A percentile compares a stretch with the other conserved stretches of the same genome.
Conservation (phyloP, 2,797 vertebrate genomes). For the Scolopax rusticola region DNA sequence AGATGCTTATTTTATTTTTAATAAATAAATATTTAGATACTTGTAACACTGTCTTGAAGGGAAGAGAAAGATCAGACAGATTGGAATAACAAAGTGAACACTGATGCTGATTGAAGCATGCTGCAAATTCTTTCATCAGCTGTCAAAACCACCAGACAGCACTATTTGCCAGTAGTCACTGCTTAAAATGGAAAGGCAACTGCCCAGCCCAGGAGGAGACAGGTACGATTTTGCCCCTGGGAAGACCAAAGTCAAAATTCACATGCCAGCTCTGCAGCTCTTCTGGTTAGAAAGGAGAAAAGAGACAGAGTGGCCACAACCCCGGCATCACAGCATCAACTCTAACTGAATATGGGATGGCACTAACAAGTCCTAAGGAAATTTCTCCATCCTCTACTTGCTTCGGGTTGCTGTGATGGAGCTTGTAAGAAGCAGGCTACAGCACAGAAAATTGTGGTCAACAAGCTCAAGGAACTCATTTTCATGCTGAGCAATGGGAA, state of each 20-base stretch:
- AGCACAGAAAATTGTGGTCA: not conserved
- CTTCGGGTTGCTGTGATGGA: not conserved
- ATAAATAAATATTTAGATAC: conserved; percentile 7
- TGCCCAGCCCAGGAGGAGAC: not conserved
- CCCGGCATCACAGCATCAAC: not conserved
- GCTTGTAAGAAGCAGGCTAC: not conserved
- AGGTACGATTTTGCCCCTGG: not conserved
- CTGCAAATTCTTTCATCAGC: conserved; percentile 8
- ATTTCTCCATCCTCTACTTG: not conserved
- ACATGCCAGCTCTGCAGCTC: not conserved
- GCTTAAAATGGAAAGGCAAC: not conserved
- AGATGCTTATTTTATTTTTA: not conserved
- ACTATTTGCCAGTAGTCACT: not conserved
- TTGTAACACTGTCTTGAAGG: not conserved
- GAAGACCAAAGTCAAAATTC: conserved; percentile 20
- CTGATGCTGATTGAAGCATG: conserved; percentile 28
- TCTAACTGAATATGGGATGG: not conserved
- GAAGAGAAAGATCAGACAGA: conserved; percentile 10
- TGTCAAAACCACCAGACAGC: conserved; percentile 19
- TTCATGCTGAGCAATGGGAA: not conserved
- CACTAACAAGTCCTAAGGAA: not conserved
- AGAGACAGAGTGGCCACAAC: not conserved
- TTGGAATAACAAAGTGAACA: conserved; percentile 5
- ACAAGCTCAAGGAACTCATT: not conserved
- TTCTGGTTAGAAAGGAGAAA: not conserved